Base-by-base conservation (phyloP, 2,888 invertebrate genomes). In the Oscheius sp. region DNA sequence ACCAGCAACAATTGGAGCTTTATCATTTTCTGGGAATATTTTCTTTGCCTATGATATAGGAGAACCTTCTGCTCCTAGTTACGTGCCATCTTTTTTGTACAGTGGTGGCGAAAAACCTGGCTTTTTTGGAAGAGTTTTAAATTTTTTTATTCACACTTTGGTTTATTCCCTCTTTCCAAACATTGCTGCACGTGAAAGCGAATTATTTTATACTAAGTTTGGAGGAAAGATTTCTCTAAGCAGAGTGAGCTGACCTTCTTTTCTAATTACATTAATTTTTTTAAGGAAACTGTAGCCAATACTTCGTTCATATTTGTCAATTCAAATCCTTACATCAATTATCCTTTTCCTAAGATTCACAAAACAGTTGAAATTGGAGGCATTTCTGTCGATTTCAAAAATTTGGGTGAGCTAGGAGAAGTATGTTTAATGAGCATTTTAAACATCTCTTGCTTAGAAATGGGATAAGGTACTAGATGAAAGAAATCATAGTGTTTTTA, bases 1-100 rank as follows among this genome's bases (percentile, higher is more conserved):
- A 39, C 69, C 67, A 23, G 73, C 72, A 12, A 72, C 71, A n/a
- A 71, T 76, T 17, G 66, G 65, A 1, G 73, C 73, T 3, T 42
- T 72, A 15, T 66, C 77, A 3, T 33, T 61, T 2, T 39, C 45
- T 45, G 70, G 70, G 15, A 17, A 71, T 1, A 75, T 75, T 33
- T 67, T 67, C 31, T 74, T 75, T 23, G 58, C 69, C 52, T 55
- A 68, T 6, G 70, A 55, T 33, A 61, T 77, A 20, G 77, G 65
- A 27, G 65, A 67, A 46, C 67, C 68, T 12, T 15, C 52, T 10
- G 61, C 58, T 12, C 68, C 68, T 20, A 63, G 61, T 37, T 68
- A 61, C 39, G 68, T 68, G 8, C 68, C 68, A 8, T 17, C 45
- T 3, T 10, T 50, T 20, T 6, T 33, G 15, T 17, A 23, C 27